Base-by-base conservation (phyloP, 2,888 invertebrate genomes). In the Amblyteles armatorius region DNA sequence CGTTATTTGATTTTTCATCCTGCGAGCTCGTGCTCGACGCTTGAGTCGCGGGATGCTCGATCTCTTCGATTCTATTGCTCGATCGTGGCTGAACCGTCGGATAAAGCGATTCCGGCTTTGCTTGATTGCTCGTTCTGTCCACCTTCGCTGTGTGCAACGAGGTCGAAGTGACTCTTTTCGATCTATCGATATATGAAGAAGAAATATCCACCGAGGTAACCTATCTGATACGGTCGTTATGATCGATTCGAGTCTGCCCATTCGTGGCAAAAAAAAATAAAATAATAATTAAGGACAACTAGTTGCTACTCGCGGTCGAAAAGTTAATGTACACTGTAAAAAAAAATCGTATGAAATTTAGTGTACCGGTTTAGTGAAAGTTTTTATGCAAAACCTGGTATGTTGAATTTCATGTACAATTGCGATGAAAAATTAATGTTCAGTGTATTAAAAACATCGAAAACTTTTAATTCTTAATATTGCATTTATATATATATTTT, bases 91-190 rank as follows among this genome's bases (percentile, higher is more conserved):
- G 65, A 65, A 74, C 29, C 44, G n/a, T 73, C n/a, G 71, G 63
- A 26, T 69, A 22, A 26, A 48, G 73, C 48, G 74, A 52, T 57
- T 76, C 79, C 13, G 40, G 40, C 71, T 82, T 78, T 26, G 57
- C 16, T 44, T 77, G 71, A 40, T 77, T 52, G 19, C 22, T 50
- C 33, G 29, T 13, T 52, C 33, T 29, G 16, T 83, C 72, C 11
- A 33, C 44, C 44, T 69, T 83, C 40, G 72, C 29, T 48, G 77
- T 77, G 40, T 44, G n/a, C 44, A 68, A 80, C 5, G 80, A 67
- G 40, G 82, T 82, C 44, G 78, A 80, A 50, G 84, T 74, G 29
- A 78, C 67, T 63, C 50, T 82, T 57, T 74, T 86, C 50, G 77
- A 65, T 82, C 87, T 87, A 57, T 48, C 26, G 13, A 68, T 57